Conservation (phyloP, 2,888 invertebrate genomes). For the Tupiocoris notatus region DNA sequence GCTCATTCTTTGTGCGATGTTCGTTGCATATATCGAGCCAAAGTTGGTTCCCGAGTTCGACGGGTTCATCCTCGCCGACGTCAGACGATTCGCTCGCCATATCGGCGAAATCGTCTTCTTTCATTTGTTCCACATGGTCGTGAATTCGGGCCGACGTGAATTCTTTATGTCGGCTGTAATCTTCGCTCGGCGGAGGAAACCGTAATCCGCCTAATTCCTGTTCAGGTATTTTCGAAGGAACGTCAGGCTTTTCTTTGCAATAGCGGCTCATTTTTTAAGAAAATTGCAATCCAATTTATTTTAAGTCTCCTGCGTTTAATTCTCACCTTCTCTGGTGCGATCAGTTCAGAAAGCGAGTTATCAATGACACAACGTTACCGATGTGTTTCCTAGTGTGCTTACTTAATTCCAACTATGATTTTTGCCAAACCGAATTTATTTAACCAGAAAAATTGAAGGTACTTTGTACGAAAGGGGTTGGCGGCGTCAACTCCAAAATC, state of each 20-base stretch:
- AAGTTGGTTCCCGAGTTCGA: constrained; percentile 16
- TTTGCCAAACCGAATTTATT: too few relatives aligned
- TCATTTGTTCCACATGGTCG: constrained; percentile 6
- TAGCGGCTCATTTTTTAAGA: constrained; percentile 19
- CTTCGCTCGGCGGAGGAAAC: constrained; percentile 14
- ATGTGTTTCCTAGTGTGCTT: too few relatives aligned
- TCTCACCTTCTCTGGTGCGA: too few relatives aligned
- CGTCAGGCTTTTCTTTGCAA: constrained; percentile 19
- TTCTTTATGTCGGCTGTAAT: constrained; percentile 10
- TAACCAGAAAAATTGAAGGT: too few relatives aligned
- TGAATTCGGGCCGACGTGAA: neutral
- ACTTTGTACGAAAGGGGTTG: too few relatives aligned
- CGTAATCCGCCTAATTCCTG: neutral
- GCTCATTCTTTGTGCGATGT: neutral
- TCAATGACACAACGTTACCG: too few relatives aligned
- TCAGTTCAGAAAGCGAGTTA: too few relatives aligned
- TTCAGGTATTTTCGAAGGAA: neutral
- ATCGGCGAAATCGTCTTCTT: constrained; percentile 14
- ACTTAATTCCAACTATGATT: too few relatives aligned
- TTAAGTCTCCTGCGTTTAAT: too few relatives aligned
- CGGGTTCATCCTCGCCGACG: constrained; percentile 13
- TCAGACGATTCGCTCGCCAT: constrained; percentile 23
- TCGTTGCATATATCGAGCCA: constrained; percentile 22
- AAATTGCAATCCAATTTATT: too few relatives aligned
- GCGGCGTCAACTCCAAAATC: too few relatives aligned